phyloP scores from a whole-genome alignment of 2,113 vertebrate species.

The Gymnorhina tibicen region DNA sequence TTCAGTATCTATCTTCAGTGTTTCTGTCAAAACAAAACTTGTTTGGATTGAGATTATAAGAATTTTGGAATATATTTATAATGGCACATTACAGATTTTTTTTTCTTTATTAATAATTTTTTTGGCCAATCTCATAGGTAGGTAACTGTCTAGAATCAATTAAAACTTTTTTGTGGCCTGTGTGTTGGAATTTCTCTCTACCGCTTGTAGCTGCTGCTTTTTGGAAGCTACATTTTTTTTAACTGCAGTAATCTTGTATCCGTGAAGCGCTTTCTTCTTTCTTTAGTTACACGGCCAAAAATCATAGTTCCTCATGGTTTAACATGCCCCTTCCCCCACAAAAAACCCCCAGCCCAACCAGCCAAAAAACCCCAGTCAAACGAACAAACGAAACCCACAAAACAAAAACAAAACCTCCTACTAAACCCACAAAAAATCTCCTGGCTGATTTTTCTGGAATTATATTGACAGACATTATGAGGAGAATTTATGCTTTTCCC shows the following conservation, averaged over 20 bases:
- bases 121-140: background rate
- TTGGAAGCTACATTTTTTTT: background rate
- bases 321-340: fast-evolving
- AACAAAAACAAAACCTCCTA: background rate
- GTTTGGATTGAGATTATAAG: background rate
- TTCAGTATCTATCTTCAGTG: background rate
- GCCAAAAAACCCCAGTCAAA: background rate
- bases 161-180: background rate
- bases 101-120: background rate
- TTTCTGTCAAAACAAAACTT: background rate
- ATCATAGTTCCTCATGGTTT: background rate
- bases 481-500: background rate
- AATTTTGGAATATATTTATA: background rate
- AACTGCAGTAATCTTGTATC: background rate
- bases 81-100: background rate
- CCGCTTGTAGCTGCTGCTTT: background rate
- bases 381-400: background rate
- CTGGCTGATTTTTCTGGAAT: background rate
- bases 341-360: background rate
- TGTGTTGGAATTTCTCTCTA: background rate
- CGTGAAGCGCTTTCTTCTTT: background rate
- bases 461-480: background rate
- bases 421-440: background rate
- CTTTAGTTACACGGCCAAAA: background rate
- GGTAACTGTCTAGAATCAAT: background rate